A percentile compares a stretch with the other conserved stretches of the same genome.
These are phyloP conservation scores for Hedychridium roseum DNA, from an alignment of 2,888 invertebrate genomes.

Conservation along the genomic window DNA sequence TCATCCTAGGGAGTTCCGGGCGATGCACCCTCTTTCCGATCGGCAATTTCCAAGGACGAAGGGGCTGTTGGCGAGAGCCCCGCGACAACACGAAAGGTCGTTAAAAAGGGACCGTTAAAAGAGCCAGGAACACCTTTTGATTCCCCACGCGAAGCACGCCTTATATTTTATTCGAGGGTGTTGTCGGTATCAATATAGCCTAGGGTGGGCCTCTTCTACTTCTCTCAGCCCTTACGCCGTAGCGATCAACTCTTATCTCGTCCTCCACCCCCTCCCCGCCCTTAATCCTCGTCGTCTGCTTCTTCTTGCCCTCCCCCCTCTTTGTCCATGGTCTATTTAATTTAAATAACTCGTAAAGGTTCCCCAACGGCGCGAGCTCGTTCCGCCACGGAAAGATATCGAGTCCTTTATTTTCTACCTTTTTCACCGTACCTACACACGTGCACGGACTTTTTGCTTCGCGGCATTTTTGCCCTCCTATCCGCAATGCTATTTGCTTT, in stretches of 20 bases:
- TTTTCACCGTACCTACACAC: too few relatives aligned
- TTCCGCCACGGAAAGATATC: slow-evolving; percentile 34
- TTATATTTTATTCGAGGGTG: slow-evolving; percentile 46
- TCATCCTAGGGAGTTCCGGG: too few relatives aligned
- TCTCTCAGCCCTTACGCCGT: slow-evolving; percentile 19
- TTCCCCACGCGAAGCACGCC: slow-evolving; percentile 35
- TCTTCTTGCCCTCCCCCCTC: slow-evolving; percentile 11
- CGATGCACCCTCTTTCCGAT: too few relatives aligned
- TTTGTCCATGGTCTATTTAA: slow-evolving; percentile 50
- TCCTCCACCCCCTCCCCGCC: too few relatives aligned
- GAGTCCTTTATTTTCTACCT: too few relatives aligned
- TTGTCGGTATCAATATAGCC: slow-evolving; percentile 47
- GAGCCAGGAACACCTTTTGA: slow-evolving; percentile 44
- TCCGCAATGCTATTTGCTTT: too few relatives aligned
- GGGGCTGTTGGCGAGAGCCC: too few relatives aligned
- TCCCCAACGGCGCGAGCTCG: slow-evolving; percentile 17
- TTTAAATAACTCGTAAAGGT: slow-evolving; percentile 56
- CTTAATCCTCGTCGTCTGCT: too few relatives aligned
- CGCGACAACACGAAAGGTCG: slow-evolving; percentile 15
- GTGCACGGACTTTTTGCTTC: too few relatives aligned
- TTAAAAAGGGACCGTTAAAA: slow-evolving; percentile 29
- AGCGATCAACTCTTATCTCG: slow-evolving; percentile 48
- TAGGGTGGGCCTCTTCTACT: slow-evolving; percentile 11
- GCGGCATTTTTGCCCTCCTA: too few relatives aligned
- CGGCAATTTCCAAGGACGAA: too few relatives aligned